Percentiles rank a stretch among this genome's conserved stretches.
These are phyloP conservation scores for Julus scandinavius DNA, from an alignment of 2,888 invertebrate species.

Conservation along the genomic window DNA sequence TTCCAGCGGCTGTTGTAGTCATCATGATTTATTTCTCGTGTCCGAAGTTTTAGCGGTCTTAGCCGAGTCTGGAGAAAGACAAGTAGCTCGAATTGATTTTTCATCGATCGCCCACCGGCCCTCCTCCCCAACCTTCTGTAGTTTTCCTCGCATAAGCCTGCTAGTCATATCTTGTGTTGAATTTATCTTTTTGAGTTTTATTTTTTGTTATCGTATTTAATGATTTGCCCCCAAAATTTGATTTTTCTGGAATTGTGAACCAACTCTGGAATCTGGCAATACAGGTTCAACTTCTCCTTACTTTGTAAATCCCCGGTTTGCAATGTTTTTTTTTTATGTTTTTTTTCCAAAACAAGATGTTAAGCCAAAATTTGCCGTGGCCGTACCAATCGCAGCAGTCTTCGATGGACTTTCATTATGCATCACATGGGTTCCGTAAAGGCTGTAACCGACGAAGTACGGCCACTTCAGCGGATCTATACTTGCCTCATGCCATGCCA, in stretches of 20 bases:
- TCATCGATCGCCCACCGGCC: not conserved
- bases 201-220: not conserved
- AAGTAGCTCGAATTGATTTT: not conserved
- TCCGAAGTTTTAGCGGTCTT: not conserved
- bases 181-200: not conserved
- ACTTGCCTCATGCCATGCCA: not conserved
- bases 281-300: not conserved
- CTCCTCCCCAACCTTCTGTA: not conserved
- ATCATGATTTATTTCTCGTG: not conserved
- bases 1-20: not conserved
- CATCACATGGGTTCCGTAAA: not conserved
- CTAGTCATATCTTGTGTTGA: constrained; percentile 4
- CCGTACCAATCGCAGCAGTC: not conserved
- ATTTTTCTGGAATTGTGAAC: not conserved
- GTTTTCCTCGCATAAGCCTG: not conserved
- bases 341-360: not conserved
- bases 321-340: not conserved
- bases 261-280: not conserved
- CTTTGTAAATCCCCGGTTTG: too few relatives aligned
- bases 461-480: not conserved
- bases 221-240: not conserved
- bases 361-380: not conserved
- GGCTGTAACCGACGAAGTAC: not conserved
- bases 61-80: not conserved
- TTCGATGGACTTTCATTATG: not conserved